Evolutionary conservation across 30 jellyfish, hydroid and myxozoan genomes (phyloP), one percentile per base, ranked within the genome.

Genomic region (Pseudorhiza aurosa): DNA sequence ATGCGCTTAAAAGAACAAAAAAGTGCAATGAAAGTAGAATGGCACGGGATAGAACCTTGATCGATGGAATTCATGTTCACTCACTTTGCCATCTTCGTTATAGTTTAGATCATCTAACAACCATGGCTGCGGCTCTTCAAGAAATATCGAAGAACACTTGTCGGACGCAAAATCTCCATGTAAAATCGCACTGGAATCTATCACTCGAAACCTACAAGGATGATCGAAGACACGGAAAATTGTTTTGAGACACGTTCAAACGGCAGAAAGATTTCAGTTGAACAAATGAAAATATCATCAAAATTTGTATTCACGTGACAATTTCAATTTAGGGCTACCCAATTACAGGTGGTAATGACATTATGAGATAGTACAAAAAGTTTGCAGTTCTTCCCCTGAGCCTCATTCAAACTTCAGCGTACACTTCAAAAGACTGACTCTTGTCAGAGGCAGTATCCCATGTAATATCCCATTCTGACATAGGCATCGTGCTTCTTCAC

Each of bases 111-210:
- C 45, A 25, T 29, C 29, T 28, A 59, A 12, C 36, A 59, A 21
- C 75, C 75, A 59, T 1, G 75, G 75, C 51, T 59, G 51, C 6
- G 75, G 75, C 42, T n/a, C 27, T 28, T 59, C 29, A 29, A 59
- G 51, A 59, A 59, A 59, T 1, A 59, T 25, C 7, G 75, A 59
- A 59, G 75, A 33, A 33, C 75, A 14, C 2, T 46, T 46, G 19
- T 46, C 60, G 21, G 75, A 59, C 4, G 51, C 30, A 1, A 59
- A 59, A 59, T 37, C 42, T 19, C 50, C 27, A 28, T 59, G 75
- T 3, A 18, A 18, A 3, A 59, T 12, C 21, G 75, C 4, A 12
- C 75, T 25, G 8, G 6, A 49, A 4, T 37, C 45, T 7, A 59
- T 5, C 21, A 59, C 15, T 1, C 24, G 14, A 59, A 22, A 59